A percentile compares a stretch with the other conserved stretches of the same genome.
Evolutionary conservation across 2,113 vertebrate genomes (phyloP).

Genomic region (Pardalotus punctatus): DNA sequence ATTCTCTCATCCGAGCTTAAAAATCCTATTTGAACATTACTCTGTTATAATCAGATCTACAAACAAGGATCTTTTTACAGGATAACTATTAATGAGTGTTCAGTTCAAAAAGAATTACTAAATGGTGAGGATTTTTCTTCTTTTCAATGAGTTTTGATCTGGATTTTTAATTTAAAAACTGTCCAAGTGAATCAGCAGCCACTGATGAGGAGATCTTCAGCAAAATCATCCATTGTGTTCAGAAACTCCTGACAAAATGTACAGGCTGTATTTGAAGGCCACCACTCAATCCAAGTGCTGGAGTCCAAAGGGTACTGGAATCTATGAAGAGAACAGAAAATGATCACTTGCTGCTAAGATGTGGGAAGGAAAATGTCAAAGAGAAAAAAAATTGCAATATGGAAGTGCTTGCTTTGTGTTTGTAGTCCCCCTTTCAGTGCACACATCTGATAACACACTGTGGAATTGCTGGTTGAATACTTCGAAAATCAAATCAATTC

Average conservation of each 20-base stretch:
- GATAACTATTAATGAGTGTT: background rate
- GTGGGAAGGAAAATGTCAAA: background rate
- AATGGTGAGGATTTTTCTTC: background rate
- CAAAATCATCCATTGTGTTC: slow-evolving; percentile 65
- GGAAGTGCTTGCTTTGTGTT: background rate
- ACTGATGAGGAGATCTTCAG: slow-evolving; percentile 70
- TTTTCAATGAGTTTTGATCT: background rate
- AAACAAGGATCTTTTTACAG: background rate
- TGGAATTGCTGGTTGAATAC: background rate
- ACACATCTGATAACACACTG: background rate
- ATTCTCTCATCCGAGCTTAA: background rate
- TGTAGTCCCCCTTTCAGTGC: background rate
- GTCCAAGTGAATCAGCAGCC: slow-evolving; percentile 58
- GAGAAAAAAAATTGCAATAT: background rate
- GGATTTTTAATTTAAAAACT: background rate
- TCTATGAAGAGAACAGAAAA: slow-evolving; percentile 66
- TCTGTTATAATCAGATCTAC: background rate
- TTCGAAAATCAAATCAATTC: background rate
- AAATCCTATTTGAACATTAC: background rate
- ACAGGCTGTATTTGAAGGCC: slow-evolving; percentile 73
- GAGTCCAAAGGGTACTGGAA: slow-evolving; percentile 90
- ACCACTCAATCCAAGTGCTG: slow-evolving; percentile 82
- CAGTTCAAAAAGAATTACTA: background rate
- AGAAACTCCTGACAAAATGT: slow-evolving; percentile 61
- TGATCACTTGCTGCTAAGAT: background rate